Percentiles rank a stretch among this genome's conserved stretches.
phyloP scores from a whole-genome alignment of 1,140 invertebrate genomes.

The Macrotrachela quadricornifera region DNA sequence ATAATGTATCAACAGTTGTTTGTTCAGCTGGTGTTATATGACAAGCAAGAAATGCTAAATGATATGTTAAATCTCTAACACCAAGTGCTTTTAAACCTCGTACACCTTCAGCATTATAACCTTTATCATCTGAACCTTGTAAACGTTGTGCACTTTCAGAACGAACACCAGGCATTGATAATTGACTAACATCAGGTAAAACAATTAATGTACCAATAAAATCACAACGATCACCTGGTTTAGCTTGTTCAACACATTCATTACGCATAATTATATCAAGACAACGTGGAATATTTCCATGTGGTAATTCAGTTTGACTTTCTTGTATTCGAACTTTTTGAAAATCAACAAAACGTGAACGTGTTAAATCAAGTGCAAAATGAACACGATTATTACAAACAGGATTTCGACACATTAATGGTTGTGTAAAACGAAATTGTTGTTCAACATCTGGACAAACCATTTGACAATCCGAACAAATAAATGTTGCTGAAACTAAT shows the following conservation, averaged over 20 bases:
- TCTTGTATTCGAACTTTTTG: slow-evolving; percentile 97
- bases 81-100: slow-evolving; percentile 75
- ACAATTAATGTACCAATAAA: slow-evolving; percentile 89
- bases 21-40: slow-evolving; percentile 59
- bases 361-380: slow-evolving; percentile 74
- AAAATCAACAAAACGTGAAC: slow-evolving; percentile 88
- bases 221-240: slow-evolving; percentile 71
- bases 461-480: slow-evolving; percentile 85
- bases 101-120: slow-evolving; percentile 46
- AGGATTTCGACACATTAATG: slow-evolving; percentile 79
- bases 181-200: slow-evolving; percentile 72
- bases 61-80: slow-evolving; percentile 80
- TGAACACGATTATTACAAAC: slow-evolving; percentile 71
- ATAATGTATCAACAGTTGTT: slow-evolving; percentile 46
- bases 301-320: slow-evolving; percentile 81
- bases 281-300: slow-evolving; percentile 84
- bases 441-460: slow-evolving; percentile 83
- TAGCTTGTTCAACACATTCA: slow-evolving; percentile 83
- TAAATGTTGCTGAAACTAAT: slow-evolving; percentile 69
- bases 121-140: slow-evolving; percentile 34
- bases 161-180: slow-evolving; percentile 58
- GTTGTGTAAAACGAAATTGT: slow-evolving; percentile 67
- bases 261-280: slow-evolving; percentile 85
- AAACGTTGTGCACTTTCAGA: slow-evolving; percentile 56
- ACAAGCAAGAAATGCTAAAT: slow-evolving; percentile 79